phyloP scores from a whole-genome alignment of 2,113 vertebrate species.

The Colistium nudipinnis region DNA sequence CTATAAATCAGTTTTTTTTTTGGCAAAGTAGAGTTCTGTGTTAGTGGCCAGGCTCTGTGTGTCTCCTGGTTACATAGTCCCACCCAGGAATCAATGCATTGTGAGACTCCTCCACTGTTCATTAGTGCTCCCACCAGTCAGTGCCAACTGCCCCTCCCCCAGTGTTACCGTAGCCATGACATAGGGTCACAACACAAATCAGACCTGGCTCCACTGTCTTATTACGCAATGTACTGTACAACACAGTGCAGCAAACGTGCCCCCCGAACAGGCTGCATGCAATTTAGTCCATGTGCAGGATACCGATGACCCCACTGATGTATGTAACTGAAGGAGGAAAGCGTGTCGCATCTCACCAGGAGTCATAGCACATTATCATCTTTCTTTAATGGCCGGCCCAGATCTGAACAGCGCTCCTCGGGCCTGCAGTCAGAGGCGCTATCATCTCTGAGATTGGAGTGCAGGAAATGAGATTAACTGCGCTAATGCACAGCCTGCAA shows the following conservation, averaged over 20 bases:
- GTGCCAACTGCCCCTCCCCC: conserved; percentile 37
- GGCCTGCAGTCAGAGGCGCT: conserved; percentile 34
- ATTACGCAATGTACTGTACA: background rate
- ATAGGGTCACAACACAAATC: conserved; percentile 42
- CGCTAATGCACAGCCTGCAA: conserved; percentile 71
- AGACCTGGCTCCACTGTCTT: conserved; percentile 11
- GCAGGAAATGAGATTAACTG: conserved; percentile 80
- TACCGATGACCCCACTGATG: background rate
- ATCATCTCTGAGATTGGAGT: conserved; percentile 64
- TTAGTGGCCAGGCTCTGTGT: conserved; percentile 19
- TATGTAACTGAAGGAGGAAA: conserved; percentile 14
- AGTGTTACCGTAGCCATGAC: conserved; percentile 39
- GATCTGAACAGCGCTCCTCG: conserved; percentile 20
- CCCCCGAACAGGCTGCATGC: background rate
- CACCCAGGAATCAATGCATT: conserved; percentile 47
- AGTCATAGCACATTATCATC: conserved; percentile 2
- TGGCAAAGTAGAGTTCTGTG: conserved; percentile 19
- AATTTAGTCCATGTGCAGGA: conserved; percentile 27
- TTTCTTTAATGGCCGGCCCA: conserved; percentile 14
- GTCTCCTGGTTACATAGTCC: conserved; percentile 56
- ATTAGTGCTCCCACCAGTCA: conserved; percentile 31
- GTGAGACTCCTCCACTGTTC: conserved; percentile 43
- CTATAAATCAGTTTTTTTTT: conserved; percentile 31
- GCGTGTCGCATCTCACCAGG: conserved; percentile 12
- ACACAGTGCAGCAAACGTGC: conserved; percentile 7